A percentile compares a stretch with the other conserved stretches of the same genome.
Conservation (phyloP, 2,797 vertebrate species). For the Propithecus deckenii region DNA sequence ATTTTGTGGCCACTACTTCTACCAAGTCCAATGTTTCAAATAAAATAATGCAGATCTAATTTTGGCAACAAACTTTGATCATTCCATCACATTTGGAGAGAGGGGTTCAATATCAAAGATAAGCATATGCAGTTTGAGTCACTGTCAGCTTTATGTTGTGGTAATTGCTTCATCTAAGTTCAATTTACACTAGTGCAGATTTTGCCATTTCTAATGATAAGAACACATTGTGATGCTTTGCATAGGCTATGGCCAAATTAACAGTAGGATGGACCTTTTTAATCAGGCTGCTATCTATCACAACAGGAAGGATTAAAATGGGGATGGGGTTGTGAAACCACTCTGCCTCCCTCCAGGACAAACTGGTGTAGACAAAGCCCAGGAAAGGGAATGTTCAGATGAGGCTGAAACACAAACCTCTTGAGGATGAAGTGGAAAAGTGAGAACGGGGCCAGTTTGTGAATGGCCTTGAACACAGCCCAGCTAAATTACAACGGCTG, state of each 20-base stretch:
- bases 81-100: background rate
- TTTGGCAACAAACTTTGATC: background rate
- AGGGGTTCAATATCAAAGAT: background rate
- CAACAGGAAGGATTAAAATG: background rate
- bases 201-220: background rate
- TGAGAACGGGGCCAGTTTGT: background rate
- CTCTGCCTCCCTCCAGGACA: background rate
- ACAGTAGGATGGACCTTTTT: background rate
- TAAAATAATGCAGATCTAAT: background rate
- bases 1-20: background rate
- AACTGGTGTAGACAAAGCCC: background rate
- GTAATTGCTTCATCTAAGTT: background rate
- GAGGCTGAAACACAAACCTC: background rate
- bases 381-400: background rate
- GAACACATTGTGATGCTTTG: background rate
- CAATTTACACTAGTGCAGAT: background rate
- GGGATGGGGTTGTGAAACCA: background rate
- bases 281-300: background rate
- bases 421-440: background rate
- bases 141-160: background rate
- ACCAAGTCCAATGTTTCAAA: background rate
- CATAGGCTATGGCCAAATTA: background rate
- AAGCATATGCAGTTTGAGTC: background rate
- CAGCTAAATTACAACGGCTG: background rate
- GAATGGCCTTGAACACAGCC: background rate